Base-by-base conservation (phyloP, 2,113 vertebrate species). In the Vulpes lagopus region DNA sequence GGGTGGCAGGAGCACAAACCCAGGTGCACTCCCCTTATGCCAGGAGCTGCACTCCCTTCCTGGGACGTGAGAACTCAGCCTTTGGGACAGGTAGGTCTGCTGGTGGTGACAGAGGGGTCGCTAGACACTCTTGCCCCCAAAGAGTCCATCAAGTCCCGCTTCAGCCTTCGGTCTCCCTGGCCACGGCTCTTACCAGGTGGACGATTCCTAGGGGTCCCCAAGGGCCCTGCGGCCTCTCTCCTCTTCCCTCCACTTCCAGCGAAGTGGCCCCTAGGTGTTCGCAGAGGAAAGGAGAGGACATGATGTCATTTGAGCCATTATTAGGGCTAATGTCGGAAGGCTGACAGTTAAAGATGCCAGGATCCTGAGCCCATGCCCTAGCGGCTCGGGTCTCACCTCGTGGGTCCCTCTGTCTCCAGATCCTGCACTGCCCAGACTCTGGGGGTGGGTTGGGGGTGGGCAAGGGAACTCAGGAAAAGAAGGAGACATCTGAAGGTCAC, bases 371-470 rank as follows among this genome's bases (percentile, higher is more conserved):
- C 25, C 10, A 32, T 62, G 38, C 53, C 25, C 30, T 62, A 35
- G 19, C 67, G 5, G 16, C 10, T 55, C 65, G 12, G 25, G 10
- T 67, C 23, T 32, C 11, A 16, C 51, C 55, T 69, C 69, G 57
- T 38, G 38, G 11, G 3, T 83, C 20, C 11, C 20, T 59, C 67
- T 59, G 27, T 60, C 55, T 59, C 30, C 9, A 22, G 38, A 64
- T 43, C 65, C 10, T 0, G 12, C 3, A 0, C 9, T 19, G n/a
- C 27, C n/a, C 78, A 78, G 91, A 71, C 2, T 14, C 20, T 43
- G 51, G 3, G 0, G 27, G n/a, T 35, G 43, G 1, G 43, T 5
- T 43, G 43, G 43, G 6, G 43, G 2, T 0, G 27, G n/a, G 51
- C 35, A 49, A 74, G 53, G 17, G 49, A 55, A n/a, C 23, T 65